Base-by-base conservation (phyloP, 1,140 invertebrate species). In the Ceratosolen solmsi region DNA sequence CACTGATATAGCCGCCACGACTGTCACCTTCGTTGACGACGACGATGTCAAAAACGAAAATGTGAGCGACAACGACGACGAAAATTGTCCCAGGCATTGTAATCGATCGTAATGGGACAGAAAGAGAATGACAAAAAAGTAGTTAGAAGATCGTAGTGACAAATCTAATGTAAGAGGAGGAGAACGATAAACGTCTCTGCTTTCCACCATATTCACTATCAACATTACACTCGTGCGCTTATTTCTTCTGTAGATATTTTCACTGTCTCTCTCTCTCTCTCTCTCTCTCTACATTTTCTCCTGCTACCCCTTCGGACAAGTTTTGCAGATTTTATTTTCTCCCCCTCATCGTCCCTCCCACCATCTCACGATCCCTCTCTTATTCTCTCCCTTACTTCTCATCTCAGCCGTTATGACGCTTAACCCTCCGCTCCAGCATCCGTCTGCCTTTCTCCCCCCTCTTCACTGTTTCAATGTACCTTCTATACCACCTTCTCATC, bases 81-180 rank as follows among this genome's bases (percentile, higher is more conserved):
- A 89, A 89, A 89, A 90, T 89, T 90, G 88, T 90, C 89, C 88
- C 89, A 86, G 87, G 87, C 86, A 87, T 89, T 89, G 87, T 87
- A 89, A 89, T 90, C 89, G 89, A 90, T 90, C 89, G 89, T 82
- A 83, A 84, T 85, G 86, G 58, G 15, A 22, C 65, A 56, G 70
- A 71, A 79, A 56, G 63, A 70, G 76, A 70, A 70, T 46, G 58
- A 60, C 38, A 63, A 63, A 65, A 20, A 84, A 83, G 79, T 72
- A 79, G 76, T 80, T 82, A 70, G 85, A 77, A 84, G 86, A 84
- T 80, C 83, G 84, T 72, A 82, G 77, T 2, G 25, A 20, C 11
- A 54, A 56, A 36, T 5, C 5, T n/a, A n/a, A n/a, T n/a, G n/a
- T 25, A 7, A n/a, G 38, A 60, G 33, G n/a, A 68, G 60, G 75